Base-by-base conservation (phyloP, 2,113 vertebrate genomes). In the Centropus unirufus region DNA sequence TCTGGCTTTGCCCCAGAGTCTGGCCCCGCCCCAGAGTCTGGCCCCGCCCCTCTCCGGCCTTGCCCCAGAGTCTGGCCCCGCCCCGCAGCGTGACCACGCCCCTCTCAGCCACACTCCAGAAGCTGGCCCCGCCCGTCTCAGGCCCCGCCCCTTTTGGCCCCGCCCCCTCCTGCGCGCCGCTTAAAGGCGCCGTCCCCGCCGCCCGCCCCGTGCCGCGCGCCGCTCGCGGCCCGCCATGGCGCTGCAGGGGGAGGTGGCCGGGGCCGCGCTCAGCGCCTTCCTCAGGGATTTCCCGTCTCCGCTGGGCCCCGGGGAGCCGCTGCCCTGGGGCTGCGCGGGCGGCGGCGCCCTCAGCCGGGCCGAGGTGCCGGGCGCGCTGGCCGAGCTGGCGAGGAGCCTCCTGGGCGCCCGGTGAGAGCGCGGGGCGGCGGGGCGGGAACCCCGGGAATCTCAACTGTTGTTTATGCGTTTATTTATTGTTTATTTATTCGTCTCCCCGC, bases 301-400 rank as follows among this genome's bases (percentile, higher is more conserved):
- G 2, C 95, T 98, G 80, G 96, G 97, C 69, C 97, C 96, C 1
- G 98, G 95, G 34, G 89, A 95, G 27, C 94, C 97, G 1, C 77
- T 98, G 72, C 99, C 98, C 0, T 96, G 98, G 95, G 96, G 82
- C 54, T 94, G 96, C 8, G 96, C 96, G 3, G 99, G 98, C 24
- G 54, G 80, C 87, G 57, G 67, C 3, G 86, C 8, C 16, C 94
- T 99, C 46, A 98, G 97, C 67, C 90, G 81, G 74, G 98, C 98
- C 14, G 99, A 99, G 96, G 92, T 98, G 34, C 97, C 95, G 11
- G 99, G 98, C 4, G 98, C 99, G 90, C 97, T 98, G 92, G 92
- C 96, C 9, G 99, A 99, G 24, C 82, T 98, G 86, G 98, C 97
- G 2, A 73, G 98, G 57, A 80, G 97, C 74, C 97, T 99, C 77